A percentile compares a stretch with the other conserved stretches of the same genome.
Conservation (phyloP, 2,797 vertebrate genomes). For the Paedocypris micromegethes region DNA sequence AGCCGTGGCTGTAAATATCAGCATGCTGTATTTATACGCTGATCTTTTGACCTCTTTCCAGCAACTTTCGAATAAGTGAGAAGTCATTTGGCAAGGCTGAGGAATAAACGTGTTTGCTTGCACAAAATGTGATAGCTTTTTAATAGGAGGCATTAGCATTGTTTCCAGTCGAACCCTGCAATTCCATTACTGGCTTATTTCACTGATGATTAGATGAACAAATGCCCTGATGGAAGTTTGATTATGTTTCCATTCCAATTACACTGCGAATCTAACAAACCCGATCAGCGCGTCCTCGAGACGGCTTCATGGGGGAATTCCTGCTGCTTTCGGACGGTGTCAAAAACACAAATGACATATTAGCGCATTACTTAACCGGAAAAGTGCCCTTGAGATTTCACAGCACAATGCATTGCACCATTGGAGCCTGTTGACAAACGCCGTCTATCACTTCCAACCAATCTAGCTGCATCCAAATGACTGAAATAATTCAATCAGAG, state of each 20-base stretch:
- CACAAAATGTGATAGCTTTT: conserved; percentile 41
- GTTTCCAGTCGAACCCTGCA: conserved; percentile 29
- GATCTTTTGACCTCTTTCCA: conserved; percentile 33
- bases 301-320: conserved; percentile 1
- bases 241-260: conserved; percentile 31
- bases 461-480: conserved; percentile 16
- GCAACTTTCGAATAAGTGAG: conserved; percentile 36
- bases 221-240: conserved; percentile 40
- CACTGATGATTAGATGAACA: conserved; percentile 46
- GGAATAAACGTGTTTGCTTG: conserved; percentile 40
- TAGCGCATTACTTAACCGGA: conserved; percentile 24
- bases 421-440: conserved; percentile 13
- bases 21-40: conserved; percentile 35
- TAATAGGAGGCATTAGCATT: conserved; percentile 45
- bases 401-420: conserved; percentile 8
- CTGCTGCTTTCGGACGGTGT: conserved; percentile 7
- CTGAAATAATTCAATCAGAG: conserved; percentile 32
- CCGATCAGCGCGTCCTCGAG: background rate
- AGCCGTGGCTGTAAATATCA: conserved; percentile 25
- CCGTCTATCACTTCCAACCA: conserved; percentile 14
- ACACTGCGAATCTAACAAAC: conserved; percentile 23
- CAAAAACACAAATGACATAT: conserved; percentile 25
- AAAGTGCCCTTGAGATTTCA: conserved; percentile 11
- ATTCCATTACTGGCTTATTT: conserved; percentile 41
- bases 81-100: conserved; percentile 28